Evolutionary conservation across 1,140 invertebrate species (phyloP), one percentile per base, ranked within the genome.

Genomic region (Hyles vespertilio): DNA sequence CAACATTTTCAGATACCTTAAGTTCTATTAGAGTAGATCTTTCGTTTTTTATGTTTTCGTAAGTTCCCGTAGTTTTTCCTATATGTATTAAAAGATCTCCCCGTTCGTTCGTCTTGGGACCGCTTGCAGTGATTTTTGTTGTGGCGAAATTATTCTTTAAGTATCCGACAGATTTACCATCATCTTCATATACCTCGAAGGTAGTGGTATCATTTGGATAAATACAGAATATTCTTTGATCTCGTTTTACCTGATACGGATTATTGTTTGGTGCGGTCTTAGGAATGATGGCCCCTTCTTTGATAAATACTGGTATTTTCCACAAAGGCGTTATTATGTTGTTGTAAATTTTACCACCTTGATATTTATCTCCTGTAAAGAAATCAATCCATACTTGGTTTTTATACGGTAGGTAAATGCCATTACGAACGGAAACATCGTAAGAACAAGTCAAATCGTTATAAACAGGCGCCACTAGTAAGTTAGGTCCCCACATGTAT

Each of bases 281-380:
- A 7, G 85, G 84, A 65, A 88, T 76, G 33, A 88, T 80, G 10
- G 81, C 71, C n/a, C 84, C 85, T 43, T 79, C 80, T 77, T 74
- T 84, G n/a, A 88, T 59, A 70, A 87, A 87, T 22, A 88, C 69
- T 12, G 85, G 85, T 57, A 88, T 78, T 64, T 84, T 83, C 84
- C 85, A 88, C n/a, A 88, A 48, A 2, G 85, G 85, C 5, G 65
- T 50, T 32, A 68, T 62, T 5, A 88, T 55, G 48, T 81, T 74
- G 47, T 88, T 81, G 46, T 76, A 73, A 50, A 84, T 70, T 72
- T 79, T 85, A 3, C 84, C 85, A 43, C 85, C 85, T 65, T 78
- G 73, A 64, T 79, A 85, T 68, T 77, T 84, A 32, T 80, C 48
- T 5, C 84, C 85, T 9, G 82, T 83, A 43, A 88, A 71, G 32